Evolutionary conservation across 2,797 vertebrate species (phyloP).

Genomic region (Craterocephalus amniculus): DNA sequence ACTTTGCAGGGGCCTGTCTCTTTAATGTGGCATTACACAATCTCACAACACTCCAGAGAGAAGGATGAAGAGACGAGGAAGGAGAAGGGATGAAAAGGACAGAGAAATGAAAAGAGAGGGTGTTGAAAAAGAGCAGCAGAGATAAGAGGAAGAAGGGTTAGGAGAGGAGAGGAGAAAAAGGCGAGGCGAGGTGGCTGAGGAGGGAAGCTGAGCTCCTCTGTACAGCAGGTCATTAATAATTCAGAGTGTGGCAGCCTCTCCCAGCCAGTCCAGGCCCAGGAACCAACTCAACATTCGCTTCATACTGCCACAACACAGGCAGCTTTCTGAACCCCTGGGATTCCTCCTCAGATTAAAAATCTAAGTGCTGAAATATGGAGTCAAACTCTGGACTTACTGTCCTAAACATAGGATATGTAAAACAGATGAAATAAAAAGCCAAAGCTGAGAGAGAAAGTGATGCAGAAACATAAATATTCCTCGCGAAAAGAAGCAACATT

Average conservation of each 20-base stretch:
- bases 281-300: slow-evolving; percentile 8
- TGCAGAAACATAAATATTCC: too few species aligned
- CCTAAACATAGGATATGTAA: too few species aligned
- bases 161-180: slow-evolving; percentile 9
- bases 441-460: too few species aligned
- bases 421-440: too few species aligned
- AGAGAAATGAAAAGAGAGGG: neutral
- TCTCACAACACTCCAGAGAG: slow-evolving; percentile 23
- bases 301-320: slow-evolving; percentile 13
- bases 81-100: slow-evolving; percentile 1
- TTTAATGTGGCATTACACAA: slow-evolving; percentile 56
- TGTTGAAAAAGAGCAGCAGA: slow-evolving; percentile 1
- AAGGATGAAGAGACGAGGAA: neutral
- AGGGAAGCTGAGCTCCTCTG: slow-evolving; percentile 43
- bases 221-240: slow-evolving; percentile 64
- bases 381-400: neutral
- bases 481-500: too few species aligned
- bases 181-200: slow-evolving; percentile 14
- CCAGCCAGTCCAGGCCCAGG: slow-evolving; percentile 13
- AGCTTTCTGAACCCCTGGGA: slow-evolving; percentile 8
- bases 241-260: slow-evolving; percentile 49
- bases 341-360: neutral
- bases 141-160: slow-evolving; percentile 12
- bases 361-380: neutral
- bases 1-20: slow-evolving; percentile 29